Evolutionary conservation across 2,113 vertebrate species (phyloP).

Genomic region (Forbesichthys papilliferus): DNA sequence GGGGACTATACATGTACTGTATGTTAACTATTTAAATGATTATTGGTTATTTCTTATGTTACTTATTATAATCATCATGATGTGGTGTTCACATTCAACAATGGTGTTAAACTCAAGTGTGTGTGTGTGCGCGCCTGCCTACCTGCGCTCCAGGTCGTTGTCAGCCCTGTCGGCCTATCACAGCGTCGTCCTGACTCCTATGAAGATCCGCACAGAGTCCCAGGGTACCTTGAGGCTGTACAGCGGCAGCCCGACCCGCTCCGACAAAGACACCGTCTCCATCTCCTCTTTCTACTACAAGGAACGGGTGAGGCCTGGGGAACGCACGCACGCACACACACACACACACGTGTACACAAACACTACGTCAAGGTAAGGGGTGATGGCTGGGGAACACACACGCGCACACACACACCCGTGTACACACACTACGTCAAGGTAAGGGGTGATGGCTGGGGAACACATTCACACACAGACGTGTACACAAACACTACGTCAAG

Average conservation of each 20-base stretch:
- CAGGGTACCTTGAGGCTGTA: constrained; percentile 90
- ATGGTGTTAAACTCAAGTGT: background rate
- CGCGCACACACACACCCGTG: background rate
- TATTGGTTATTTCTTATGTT: too few relatives aligned
- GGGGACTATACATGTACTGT: too few relatives aligned
- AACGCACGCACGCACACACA: background rate
- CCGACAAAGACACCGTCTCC: constrained; percentile 95
- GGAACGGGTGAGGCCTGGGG: constrained; percentile 84
- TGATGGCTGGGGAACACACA: background rate
- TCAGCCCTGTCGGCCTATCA: constrained; percentile 96
- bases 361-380: too few relatives aligned
- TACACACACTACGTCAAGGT: too few relatives aligned
- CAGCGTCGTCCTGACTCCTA: constrained; percentile 90
- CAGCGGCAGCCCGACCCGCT: constrained; percentile 92
- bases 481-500: too few relatives aligned
- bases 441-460: too few relatives aligned
- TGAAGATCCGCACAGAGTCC: constrained; percentile 96
- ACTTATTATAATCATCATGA: too few relatives aligned
- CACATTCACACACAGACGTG: too few relatives aligned
- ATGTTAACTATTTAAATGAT: too few relatives aligned
- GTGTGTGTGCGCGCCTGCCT: background rate
- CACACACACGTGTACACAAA: background rate
- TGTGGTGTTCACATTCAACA: too few relatives aligned
- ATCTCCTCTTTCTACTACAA: constrained; percentile 99
- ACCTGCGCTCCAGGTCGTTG: constrained; percentile 80